A percentile compares a stretch with the other conserved stretches of the same genome.
Conservation (phyloP, 2,888 invertebrate genomes). For the Odontothrips loti region DNA sequence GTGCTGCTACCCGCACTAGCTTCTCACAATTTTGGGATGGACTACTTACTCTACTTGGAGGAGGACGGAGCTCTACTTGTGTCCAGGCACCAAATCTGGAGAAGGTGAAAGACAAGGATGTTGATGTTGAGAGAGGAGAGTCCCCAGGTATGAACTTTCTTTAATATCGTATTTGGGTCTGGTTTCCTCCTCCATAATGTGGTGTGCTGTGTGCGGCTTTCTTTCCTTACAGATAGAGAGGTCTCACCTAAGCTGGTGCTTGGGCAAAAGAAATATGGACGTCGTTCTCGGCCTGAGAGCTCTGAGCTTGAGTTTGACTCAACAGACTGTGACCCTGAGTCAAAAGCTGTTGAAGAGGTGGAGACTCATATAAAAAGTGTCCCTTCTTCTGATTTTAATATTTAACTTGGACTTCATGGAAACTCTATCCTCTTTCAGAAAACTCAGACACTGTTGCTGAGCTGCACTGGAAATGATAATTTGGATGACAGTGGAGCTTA, state of each 20-base stretch:
- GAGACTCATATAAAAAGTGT: too few relatives aligned
- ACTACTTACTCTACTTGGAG: constrained; percentile 58
- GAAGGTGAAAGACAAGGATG: constrained; percentile 42
- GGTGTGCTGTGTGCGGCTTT: not conserved
- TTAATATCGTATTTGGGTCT: constrained; percentile 28
- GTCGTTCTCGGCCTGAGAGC: constrained; percentile 61
- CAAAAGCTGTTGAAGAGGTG: constrained; percentile 35
- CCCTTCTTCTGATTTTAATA: too few relatives aligned
- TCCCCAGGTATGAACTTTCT: constrained; percentile 44
- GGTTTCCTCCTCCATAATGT: constrained; percentile 29
- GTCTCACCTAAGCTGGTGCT: constrained; percentile 68
- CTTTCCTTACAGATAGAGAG: constrained; percentile 53
- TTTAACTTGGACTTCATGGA: too few relatives aligned
- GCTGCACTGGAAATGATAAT: too few relatives aligned
- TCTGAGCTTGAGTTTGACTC: constrained; percentile 45
- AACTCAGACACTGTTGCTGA: too few relatives aligned
- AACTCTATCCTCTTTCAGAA: too few relatives aligned
- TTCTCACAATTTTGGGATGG: constrained; percentile 75
- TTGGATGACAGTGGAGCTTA: too few relatives aligned
- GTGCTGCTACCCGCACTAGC: constrained; percentile 52
- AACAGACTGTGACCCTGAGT: constrained; percentile 45
- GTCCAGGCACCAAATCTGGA: constrained; percentile 39
- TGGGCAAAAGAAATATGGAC: constrained; percentile 71
- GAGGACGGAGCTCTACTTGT: constrained; percentile 30
- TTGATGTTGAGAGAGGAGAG: constrained; percentile 40